These are phyloP conservation scores for Kryptopterus vitreolus DNA, from an alignment of 2,797 vertebrate species.

Conservation along the genomic window DNA sequence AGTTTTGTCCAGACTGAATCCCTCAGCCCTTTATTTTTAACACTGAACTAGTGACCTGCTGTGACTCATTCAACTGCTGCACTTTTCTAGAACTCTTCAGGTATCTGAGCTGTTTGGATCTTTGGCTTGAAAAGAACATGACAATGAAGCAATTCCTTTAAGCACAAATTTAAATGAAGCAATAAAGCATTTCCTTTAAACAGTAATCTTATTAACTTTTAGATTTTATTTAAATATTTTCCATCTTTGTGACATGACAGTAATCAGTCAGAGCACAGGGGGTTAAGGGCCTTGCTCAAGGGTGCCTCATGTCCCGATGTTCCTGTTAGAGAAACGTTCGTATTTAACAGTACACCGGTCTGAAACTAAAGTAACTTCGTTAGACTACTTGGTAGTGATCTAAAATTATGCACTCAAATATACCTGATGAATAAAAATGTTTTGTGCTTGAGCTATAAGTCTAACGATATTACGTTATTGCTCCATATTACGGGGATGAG, in stretches of 20 bases:
- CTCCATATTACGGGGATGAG: no score
- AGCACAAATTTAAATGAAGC: no score
- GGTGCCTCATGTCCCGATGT: background rate
- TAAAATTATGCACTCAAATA: background rate
- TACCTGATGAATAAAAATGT: background rate
- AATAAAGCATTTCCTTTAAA: background rate
- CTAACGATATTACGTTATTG: background rate
- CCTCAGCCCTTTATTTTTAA: conserved; percentile 11
- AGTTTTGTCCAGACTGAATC: conserved; percentile 14
- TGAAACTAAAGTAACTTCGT: background rate
- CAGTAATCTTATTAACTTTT: background rate
- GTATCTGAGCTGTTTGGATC: background rate
- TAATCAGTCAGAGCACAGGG: no score
- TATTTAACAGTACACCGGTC: background rate
- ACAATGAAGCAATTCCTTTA: background rate
- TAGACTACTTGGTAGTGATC: background rate
- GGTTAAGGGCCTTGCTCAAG: no score
- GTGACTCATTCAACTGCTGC: conserved; percentile 29
- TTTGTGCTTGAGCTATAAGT: background rate
- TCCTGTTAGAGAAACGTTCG: no score
- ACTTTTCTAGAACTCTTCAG: conserved; percentile 19
- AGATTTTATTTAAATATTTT: background rate
- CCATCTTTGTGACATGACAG: background rate
- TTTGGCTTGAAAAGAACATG: background rate
- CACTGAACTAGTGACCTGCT: conserved; percentile 16